phyloP scores from a whole-genome alignment of 2,113 vertebrate species.

The Uria lomvia region DNA sequence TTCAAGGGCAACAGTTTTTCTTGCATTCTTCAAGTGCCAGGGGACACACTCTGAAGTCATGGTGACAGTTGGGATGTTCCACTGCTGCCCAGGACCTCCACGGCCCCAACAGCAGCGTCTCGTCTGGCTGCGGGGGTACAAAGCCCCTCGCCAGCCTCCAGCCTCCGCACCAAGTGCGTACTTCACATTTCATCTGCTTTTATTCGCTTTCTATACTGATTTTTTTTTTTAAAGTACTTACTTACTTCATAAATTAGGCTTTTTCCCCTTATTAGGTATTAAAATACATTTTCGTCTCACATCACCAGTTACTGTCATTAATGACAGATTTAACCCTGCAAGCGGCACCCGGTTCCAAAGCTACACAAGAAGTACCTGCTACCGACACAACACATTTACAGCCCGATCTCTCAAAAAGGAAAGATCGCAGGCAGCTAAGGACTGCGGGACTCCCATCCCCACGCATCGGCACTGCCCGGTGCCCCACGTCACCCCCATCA shows the following conservation, averaged over 20 bases:
- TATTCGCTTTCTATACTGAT: neutral
- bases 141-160: neutral
- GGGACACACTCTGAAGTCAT: neutral
- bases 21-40: neutral
- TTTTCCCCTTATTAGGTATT: neutral
- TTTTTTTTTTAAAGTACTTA: neutral
- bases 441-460: too few species aligned
- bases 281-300: neutral
- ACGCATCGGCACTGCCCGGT: too few species aligned
- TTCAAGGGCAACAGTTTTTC: neutral
- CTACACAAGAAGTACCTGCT: neutral
- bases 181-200: neutral
- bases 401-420: neutral
- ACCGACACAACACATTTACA: rapidly evolving
- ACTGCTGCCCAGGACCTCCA: rapidly evolving
- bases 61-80: neutral
- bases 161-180: neutral
- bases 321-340: too few species aligned
- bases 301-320: neutral
- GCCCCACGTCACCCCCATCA: too few species aligned
- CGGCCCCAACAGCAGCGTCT: neutral
- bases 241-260: neutral
- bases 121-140: neutral
- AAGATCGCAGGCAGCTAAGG: neutral
- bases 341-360: neutral